phyloP scores from a whole-genome alignment of 2,113 vertebrate genomes.

The Ondatra zibethicus region DNA sequence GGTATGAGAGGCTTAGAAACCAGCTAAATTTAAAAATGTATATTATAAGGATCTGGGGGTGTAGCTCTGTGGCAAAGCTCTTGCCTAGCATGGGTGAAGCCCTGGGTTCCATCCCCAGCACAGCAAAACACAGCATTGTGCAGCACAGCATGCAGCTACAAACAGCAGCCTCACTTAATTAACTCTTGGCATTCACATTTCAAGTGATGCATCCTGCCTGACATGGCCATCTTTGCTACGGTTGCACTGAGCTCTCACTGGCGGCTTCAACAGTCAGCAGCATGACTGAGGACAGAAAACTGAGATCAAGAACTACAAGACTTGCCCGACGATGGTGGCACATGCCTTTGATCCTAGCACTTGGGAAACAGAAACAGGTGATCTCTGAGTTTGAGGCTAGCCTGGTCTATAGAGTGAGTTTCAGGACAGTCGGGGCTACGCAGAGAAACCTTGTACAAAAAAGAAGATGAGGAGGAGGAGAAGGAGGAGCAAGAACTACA shows the following conservation, averaged over 20 bases:
- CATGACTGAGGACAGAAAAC: background rate
- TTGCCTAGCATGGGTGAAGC: background rate
- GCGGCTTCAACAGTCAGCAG: background rate
- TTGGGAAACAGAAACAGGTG: background rate
- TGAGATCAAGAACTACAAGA: conserved; percentile 81
- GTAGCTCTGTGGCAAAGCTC: background rate
- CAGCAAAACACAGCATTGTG: background rate
- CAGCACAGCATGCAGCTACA: background rate
- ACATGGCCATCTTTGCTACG: background rate
- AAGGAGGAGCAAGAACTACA: conserved; percentile 68
- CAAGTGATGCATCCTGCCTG: background rate
- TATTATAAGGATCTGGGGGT: background rate
- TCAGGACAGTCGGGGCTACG: background rate
- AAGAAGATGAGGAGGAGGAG: background rate
- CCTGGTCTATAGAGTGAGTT: background rate
- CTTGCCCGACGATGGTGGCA: background rate
- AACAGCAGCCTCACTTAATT: conserved; percentile 39
- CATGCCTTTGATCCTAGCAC: background rate
- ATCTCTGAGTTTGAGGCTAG: background rate
- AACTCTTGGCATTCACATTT: conserved; percentile 38
- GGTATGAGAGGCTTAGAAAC: conserved; percentile 37
- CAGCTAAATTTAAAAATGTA: background rate
- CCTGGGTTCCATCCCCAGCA: too few species aligned
- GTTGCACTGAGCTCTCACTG: background rate
- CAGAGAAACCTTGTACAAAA: too few species aligned